A percentile compares a stretch with the other conserved stretches of the same genome.
Conservation (phyloP, 1,140 invertebrate genomes). For the Sipha flava region DNA sequence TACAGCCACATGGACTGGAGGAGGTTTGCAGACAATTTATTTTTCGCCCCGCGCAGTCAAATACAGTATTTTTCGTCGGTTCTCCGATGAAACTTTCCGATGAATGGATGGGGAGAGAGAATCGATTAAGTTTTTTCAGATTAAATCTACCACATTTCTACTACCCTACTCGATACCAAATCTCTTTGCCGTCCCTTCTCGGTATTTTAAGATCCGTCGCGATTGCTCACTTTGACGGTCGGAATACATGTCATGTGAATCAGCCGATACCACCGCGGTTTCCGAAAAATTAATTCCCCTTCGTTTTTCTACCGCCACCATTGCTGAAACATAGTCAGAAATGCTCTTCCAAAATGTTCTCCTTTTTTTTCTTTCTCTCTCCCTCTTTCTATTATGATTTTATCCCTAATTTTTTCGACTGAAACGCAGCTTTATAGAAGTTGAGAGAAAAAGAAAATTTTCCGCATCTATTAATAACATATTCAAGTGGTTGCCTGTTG, state of each 20-base stretch:
- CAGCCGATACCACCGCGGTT: neutral
- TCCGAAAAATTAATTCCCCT: neutral
- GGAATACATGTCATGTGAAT: neutral
- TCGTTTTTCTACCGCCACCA: neutral
- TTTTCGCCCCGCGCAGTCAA: neutral
- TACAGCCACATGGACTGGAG: neutral
- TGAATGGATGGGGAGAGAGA: neutral
- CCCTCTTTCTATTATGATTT: neutral
- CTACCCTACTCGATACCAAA: neutral
- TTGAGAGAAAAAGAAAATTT: neutral
- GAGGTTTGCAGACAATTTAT: neutral
- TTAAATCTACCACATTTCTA: neutral
- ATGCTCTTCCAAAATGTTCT: neutral
- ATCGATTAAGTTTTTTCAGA: constrained; percentile 12
- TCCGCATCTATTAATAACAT: neutral
- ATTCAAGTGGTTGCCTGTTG: neutral
- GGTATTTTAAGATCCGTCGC: neutral
- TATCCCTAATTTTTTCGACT: neutral
- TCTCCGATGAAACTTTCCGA: no score
- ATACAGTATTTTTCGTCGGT: neutral
- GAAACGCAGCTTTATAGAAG: neutral
- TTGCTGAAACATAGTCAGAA: no score
- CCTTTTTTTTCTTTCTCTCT: neutral
- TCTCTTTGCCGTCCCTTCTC: no score
- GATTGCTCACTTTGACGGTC: neutral